These are phyloP conservation scores for Trididemnum nubilum DNA, from an alignment of 23 tunicate species.

Conservation along the genomic window DNA sequence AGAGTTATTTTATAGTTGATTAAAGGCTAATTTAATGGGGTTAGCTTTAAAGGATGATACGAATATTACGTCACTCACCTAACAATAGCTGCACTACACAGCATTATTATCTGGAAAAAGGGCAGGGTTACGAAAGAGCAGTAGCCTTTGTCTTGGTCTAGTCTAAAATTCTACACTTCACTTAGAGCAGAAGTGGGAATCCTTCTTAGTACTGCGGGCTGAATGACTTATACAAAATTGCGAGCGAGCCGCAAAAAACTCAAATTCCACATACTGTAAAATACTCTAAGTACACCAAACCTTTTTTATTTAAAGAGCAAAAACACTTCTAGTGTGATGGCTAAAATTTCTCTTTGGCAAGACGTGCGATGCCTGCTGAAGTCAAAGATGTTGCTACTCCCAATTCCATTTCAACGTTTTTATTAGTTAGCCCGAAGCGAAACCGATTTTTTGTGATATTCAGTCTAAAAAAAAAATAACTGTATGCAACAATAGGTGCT, in stretches of 20 bases:
- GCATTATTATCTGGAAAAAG: too few species aligned
- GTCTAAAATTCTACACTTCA: too few species aligned
- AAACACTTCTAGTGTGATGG: background rate
- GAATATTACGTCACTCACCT: too few species aligned
- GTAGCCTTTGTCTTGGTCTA: too few species aligned
- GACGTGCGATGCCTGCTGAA: background rate
- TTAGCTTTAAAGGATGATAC: too few species aligned
- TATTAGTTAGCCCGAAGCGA: constrained; percentile 20
- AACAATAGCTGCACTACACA: too few species aligned
- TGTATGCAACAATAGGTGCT: constrained; percentile 20
- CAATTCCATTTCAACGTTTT: constrained; percentile 30
- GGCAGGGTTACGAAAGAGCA: too few species aligned
- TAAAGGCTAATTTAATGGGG: too few species aligned
- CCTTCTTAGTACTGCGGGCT: constrained; percentile 30
- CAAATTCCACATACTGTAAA: background rate
- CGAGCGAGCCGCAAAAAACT: constrained; percentile 20
- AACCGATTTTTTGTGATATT: constrained; percentile 18
- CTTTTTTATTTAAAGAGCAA: background rate
- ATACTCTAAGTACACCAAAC: constrained; percentile 2
- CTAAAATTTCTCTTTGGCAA: background rate
- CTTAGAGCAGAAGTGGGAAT: background rate
- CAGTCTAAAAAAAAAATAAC: constrained; percentile 23
- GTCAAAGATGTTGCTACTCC: constrained; percentile 36
- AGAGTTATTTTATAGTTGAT: too few species aligned
- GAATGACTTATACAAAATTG: constrained; percentile 13